These are phyloP conservation scores for Galeopsomyia nigrocyanea DNA, from an alignment of 2,888 invertebrate species.

Conservation along the genomic window DNA sequence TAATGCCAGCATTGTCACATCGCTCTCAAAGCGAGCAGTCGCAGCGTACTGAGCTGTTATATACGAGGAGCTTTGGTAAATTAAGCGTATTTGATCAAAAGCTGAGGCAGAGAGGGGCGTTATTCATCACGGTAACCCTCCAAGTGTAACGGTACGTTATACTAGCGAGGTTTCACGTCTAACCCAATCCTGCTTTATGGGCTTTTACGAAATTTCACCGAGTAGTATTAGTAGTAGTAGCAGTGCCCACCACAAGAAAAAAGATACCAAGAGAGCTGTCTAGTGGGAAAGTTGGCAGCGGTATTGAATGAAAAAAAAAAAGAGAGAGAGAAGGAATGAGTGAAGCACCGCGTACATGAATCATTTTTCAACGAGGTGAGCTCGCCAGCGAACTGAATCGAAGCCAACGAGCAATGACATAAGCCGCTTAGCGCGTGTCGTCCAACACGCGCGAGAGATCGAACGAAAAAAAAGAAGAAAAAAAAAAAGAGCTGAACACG, in stretches of 20 bases:
- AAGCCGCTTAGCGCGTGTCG: constrained; percentile 40
- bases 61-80: constrained; percentile 18
- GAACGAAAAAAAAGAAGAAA: constrained; percentile 8
- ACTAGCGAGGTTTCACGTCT: constrained; percentile 13
- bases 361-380: constrained; percentile 31
- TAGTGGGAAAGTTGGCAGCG: neutral
- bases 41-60: neutral
- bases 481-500: neutral
- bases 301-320: constrained; percentile 20
- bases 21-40: neutral
- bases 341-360: constrained; percentile 30
- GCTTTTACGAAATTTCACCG: constrained; percentile 21
- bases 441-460: constrained; percentile 6
- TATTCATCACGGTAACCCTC: constrained; percentile 17
- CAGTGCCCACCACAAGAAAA: constrained; percentile 15
- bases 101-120: constrained; percentile 6
- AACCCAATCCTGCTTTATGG: constrained; percentile 30
- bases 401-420: constrained; percentile 45
- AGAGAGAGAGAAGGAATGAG: constrained; percentile 33
- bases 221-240: no score
- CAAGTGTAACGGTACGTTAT: constrained; percentile 20
- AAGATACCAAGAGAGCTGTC: neutral
- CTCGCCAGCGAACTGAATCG: constrained; percentile 27
- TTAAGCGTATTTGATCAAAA: constrained; percentile 2
- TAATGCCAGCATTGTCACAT: neutral